Evolutionary conservation across 2,888 invertebrate species (phyloP).

Genomic region (Acanthosepion pharaonis): DNA sequence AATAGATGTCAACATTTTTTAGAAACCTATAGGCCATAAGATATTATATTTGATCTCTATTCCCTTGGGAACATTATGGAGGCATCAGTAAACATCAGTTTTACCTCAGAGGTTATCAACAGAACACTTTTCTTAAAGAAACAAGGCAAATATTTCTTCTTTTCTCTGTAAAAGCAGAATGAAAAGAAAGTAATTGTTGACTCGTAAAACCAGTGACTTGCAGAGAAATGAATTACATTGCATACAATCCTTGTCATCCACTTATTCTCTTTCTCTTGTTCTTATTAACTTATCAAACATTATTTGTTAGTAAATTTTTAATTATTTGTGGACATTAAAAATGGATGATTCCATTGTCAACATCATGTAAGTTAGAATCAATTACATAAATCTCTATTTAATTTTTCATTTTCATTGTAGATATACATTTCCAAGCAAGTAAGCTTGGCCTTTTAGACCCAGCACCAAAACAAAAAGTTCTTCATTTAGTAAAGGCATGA

Average conservation of each 20-base stretch:
- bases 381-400: too few relatives aligned
- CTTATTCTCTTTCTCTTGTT: too few relatives aligned
- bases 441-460: too few relatives aligned
- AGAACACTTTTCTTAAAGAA: background rate
- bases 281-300: too few relatives aligned
- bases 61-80: background rate
- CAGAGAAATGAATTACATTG: background rate
- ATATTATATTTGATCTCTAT: background rate
- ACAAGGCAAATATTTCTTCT: background rate
- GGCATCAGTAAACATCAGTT: background rate
- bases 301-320: too few relatives aligned
- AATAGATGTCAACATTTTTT: background rate
- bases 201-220: background rate
- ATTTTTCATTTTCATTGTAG: too few relatives aligned
- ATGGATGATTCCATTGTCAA: too few relatives aligned
- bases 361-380: too few relatives aligned
- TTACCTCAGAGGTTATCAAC: background rate
- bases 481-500: too few relatives aligned
- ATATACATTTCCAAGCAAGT: too few relatives aligned
- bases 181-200: background rate
- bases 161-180: background rate
- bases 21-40: background rate
- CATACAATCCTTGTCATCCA: background rate
- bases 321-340: too few relatives aligned
- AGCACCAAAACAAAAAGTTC: too few relatives aligned